phyloP scores from a whole-genome alignment of 1,140 invertebrate species.

The Aphis gossypii region DNA sequence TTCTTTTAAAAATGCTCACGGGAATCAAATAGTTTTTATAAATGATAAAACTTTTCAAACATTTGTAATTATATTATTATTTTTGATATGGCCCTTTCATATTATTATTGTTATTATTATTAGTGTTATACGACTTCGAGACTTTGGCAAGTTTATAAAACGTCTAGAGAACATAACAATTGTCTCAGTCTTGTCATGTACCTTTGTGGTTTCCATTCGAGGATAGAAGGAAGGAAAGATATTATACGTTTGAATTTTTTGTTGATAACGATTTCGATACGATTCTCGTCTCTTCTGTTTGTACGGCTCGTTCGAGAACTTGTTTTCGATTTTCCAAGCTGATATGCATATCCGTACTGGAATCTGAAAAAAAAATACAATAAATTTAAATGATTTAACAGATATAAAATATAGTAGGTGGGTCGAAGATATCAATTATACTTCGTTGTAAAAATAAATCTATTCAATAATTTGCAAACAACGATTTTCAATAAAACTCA shows the following conservation, averaged over 20 bases:
- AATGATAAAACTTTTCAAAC: neutral
- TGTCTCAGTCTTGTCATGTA: neutral
- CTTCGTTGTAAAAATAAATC: neutral
- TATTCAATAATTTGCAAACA: neutral
- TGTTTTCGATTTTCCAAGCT: conserved; percentile 47
- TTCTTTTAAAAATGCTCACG: neutral
- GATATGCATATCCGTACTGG: conserved; percentile 46
- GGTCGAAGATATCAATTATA: neutral
- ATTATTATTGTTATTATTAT: neutral
- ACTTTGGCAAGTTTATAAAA: neutral
- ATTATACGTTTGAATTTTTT: neutral
- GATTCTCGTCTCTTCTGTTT: conserved; percentile 38
- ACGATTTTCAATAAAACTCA: neutral
- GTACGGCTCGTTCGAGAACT: conserved; percentile 9
- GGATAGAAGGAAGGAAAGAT: neutral
- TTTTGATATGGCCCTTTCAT: neutral
- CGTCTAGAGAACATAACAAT: neutral
- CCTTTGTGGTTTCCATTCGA: neutral
- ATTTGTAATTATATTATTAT: neutral
- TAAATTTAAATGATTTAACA: neutral
- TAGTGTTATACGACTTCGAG: neutral
- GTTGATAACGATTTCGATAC: neutral
- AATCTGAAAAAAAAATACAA: conserved; percentile 39
- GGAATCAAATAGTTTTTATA: neutral
- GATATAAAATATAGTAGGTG: neutral